Percentiles rank a stretch among this genome's conserved stretches.
Evolutionary conservation across 1,140 invertebrate species (phyloP).

Genomic region (Hirudo medicinalis): DNA sequence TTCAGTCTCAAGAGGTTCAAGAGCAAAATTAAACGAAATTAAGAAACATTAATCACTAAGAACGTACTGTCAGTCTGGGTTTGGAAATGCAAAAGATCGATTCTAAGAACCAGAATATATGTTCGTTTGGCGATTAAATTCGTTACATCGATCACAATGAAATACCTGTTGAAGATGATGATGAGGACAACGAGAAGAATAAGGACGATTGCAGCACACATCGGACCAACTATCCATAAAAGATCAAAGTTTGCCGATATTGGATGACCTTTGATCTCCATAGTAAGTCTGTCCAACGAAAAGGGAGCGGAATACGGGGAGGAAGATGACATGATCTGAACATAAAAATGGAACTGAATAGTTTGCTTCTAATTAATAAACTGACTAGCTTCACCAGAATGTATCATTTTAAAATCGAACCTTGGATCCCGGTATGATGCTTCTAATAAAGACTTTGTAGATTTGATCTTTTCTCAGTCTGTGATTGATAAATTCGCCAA

Average conservation of each 20-base stretch:
- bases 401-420: background rate
- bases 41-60: too few species aligned
- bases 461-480: constrained; percentile 64
- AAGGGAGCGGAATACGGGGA: constrained; percentile 24
- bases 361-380: too few species aligned
- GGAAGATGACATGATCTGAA: constrained; percentile 15
- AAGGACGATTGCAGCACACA: constrained; percentile 39
- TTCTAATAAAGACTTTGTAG: constrained; percentile 81
- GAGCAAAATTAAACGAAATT: background rate
- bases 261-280: constrained; percentile 8
- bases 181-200: constrained; percentile 42
- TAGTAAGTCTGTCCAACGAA: constrained; percentile 26
- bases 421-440: constrained; percentile 46
- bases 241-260: constrained; percentile 43
- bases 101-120: background rate
- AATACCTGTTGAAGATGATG: constrained; percentile 37
- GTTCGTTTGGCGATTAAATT: background rate
- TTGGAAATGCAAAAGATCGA: background rate
- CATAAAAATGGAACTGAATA: too few species aligned
- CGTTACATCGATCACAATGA: constrained; percentile 11
- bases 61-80: too few species aligned
- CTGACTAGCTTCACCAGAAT: too few species aligned
- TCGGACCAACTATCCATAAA: constrained; percentile 57
- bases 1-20: too few species aligned
- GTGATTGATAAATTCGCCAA: constrained; percentile 63